phyloP scores from a whole-genome alignment of 2,888 invertebrate genomes.

The Ischnura elegans region DNA sequence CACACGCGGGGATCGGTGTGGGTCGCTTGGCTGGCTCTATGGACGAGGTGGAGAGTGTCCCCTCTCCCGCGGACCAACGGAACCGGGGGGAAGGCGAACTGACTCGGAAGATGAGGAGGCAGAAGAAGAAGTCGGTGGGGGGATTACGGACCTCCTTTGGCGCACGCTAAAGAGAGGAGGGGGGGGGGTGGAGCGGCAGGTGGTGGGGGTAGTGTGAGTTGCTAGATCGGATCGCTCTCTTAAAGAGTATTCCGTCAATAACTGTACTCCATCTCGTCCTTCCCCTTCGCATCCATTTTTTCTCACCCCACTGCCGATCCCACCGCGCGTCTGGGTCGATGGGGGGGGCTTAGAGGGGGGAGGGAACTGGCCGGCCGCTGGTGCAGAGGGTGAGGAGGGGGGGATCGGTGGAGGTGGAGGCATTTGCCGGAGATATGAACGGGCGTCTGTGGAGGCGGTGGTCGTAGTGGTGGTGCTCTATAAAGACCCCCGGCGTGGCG shows the following conservation, averaged over 20 bases:
- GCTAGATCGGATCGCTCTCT: constrained; percentile 6
- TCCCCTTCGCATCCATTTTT: background rate
- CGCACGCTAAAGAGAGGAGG: no score
- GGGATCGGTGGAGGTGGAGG: background rate
- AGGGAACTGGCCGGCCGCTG: background rate
- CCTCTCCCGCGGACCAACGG: background rate
- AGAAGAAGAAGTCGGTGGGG: background rate
- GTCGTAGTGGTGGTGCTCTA: background rate
- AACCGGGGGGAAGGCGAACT: background rate
- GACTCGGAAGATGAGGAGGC: background rate
- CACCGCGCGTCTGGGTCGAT: constrained; percentile 36
- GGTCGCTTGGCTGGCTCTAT: background rate
- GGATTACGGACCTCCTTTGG: background rate
- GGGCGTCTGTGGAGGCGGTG: background rate
- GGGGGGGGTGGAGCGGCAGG: constrained; percentile 5
- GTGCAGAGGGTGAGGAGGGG: background rate
- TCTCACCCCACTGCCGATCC: constrained; percentile 3
- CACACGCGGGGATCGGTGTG: background rate
- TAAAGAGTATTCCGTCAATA: constrained; percentile 49
- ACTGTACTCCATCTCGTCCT: constrained; percentile 53
- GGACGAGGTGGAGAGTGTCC: background rate
- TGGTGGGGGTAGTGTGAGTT: background rate
- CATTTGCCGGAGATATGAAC: background rate
- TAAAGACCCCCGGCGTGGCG: constrained; percentile 36
- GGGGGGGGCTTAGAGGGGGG: background rate